A percentile compares a stretch with the other conserved stretches of the same genome.
Conservation (phyloP, 2,888 invertebrate genomes). For the Gymnoscelis rufifasciata region DNA sequence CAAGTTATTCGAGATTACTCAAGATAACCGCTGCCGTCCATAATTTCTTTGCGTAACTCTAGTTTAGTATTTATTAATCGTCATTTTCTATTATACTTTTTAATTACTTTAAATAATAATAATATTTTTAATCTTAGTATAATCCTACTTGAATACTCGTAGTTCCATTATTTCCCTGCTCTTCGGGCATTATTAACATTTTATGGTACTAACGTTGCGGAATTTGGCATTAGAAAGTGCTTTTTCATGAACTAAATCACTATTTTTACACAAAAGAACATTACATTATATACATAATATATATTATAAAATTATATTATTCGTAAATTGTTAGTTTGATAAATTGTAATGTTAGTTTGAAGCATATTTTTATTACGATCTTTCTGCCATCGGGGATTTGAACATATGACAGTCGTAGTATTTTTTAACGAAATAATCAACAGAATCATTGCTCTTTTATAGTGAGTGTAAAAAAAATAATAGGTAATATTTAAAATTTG, state of each 20-base stretch:
- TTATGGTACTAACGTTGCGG: constrained; percentile 11
- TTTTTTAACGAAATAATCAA: too few relatives aligned
- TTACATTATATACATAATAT: constrained; percentile 49
- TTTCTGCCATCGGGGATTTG: constrained; percentile 2
- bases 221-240: constrained; percentile 45
- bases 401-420: too few relatives aligned
- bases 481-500: too few relatives aligned
- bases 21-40: constrained; percentile 60
- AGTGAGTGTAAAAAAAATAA: too few relatives aligned
- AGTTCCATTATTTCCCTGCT: constrained; percentile 35
- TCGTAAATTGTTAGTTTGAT: constrained; percentile 70
- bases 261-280: constrained; percentile 72
- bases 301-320: constrained; percentile 51
- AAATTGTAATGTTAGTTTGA: constrained; percentile 67
- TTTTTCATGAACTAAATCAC: constrained; percentile 59
- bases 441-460: too few relatives aligned
- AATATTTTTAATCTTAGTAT: not conserved
- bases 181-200: constrained; percentile 61
- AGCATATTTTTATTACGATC: constrained; percentile 64
- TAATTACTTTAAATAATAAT: too few relatives aligned
- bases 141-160: not conserved
- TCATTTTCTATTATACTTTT: constrained; percentile 39
- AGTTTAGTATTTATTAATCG: constrained; percentile 40
- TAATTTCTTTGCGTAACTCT: constrained; percentile 65
- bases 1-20: constrained; percentile 26